Conservation (phyloP, 2,888 invertebrate species). For the Iphiclides podalirius region DNA sequence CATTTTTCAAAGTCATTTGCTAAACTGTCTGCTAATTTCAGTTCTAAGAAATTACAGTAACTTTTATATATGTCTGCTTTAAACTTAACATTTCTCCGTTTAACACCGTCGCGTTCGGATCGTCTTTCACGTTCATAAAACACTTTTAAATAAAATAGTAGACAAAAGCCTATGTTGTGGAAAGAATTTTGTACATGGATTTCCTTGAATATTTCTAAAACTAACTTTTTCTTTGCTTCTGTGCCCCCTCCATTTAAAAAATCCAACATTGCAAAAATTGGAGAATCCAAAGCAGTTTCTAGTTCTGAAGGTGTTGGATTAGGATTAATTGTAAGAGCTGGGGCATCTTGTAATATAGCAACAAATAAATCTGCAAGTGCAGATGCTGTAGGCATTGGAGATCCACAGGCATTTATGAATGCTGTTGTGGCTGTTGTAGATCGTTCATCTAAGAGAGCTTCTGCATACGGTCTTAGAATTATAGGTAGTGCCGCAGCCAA, state of each 20-base stretch:
- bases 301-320: conserved; percentile 76
- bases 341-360: conserved; percentile 72
- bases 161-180: conserved; percentile 89
- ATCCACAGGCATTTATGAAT: conserved; percentile 56
- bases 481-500: conserved; percentile 69
- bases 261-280: conserved; percentile 93
- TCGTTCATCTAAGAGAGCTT: conserved; percentile 69
- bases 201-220: conserved; percentile 89
- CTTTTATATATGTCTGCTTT: conserved; percentile 93
- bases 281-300: conserved; percentile 86
- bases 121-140: conserved; percentile 77
- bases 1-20: conserved; percentile 92
- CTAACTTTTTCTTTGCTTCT: conserved; percentile 89
- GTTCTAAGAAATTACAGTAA: conserved; percentile 89
- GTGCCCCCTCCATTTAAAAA: conserved; percentile 83
- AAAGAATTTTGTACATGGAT: conserved; percentile 84
- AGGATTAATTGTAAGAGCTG: conserved; percentile 70
- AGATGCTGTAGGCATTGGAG: conserved; percentile 61
- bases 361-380: conserved; percentile 70
- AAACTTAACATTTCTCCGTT: conserved; percentile 82
- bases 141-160: conserved; percentile 94
- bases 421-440: conserved; percentile 59
- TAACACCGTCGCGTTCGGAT: conserved; percentile 69
- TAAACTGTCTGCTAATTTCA: conserved; percentile 86
- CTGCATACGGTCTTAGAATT: conserved; percentile 65